Evolutionary conservation across 2,888 invertebrate species (phyloP), one percentile per base, ranked within the genome.

Genomic region (Hirtodrosophila confusa): DNA sequence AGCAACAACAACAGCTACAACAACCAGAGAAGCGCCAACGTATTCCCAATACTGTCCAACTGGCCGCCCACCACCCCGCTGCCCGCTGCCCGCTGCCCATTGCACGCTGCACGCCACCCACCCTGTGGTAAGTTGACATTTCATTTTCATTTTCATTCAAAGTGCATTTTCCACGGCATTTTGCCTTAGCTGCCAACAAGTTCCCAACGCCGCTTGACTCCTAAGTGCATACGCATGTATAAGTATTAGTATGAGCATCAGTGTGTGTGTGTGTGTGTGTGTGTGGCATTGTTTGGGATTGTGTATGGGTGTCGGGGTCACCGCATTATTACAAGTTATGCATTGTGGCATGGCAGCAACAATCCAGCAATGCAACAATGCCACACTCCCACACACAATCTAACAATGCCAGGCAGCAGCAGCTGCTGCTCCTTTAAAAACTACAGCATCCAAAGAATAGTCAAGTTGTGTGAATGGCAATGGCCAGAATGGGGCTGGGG

Each of bases 111-210:
- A 4, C 27, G 4, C 6, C 55, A 64, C 64, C 56, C 85, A 63
- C 65, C 71, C 66, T 78, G 63, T 51, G 80, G 82, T 83, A 87
- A 83, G 82, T 87, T 85, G 86, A 87, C 78, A 85, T 78, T 77
- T 79, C 68, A 68, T 75, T 66, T 47, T 53, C 43, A 50, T 62
- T 80, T 77, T 68, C 60, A 67, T 74, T 62, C 57, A 51, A 55
- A 69, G 68, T 84, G 86, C 80, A 84, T 67, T 76, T 68, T 60
- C 58, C 55, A 51, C 74, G 29, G 41, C 60, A 35, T 65, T 69
- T 61, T 45, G 41, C 50, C 39, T 31, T 63, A 53, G 64, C 37
- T 29, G 35, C 67, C 50, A 53, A 54, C 64, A 65, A 70, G 50
- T 70, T 9, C 36, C 54, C 54, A 61, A 23, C 75, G 69, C 72